Conservation (phyloP, 2,888 invertebrate genomes). For the Zele albiditarsus region DNA sequence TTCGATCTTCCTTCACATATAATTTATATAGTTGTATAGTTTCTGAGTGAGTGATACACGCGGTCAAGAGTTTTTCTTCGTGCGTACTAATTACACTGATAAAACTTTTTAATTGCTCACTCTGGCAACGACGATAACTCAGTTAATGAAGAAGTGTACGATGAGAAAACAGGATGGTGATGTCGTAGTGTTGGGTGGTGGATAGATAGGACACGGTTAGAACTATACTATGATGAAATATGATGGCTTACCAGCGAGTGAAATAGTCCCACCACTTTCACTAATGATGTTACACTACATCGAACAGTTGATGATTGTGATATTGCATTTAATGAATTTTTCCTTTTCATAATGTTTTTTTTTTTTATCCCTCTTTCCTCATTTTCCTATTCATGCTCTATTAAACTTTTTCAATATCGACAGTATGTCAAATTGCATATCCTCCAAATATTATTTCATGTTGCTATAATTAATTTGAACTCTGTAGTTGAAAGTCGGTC, state of each 20-base stretch:
- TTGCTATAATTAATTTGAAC: not conserved
- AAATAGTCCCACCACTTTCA: constrained; percentile 48
- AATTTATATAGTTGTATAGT: constrained; percentile 8
- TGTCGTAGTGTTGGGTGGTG: not conserved
- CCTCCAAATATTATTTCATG: not conserved
- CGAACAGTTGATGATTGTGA: constrained; percentile 33
- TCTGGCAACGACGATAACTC: constrained; percentile 32
- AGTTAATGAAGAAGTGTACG: constrained; percentile 20
- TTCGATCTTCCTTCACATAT: constrained; percentile 9
- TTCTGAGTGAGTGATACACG: not conserved
- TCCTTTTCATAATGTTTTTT: not conserved
- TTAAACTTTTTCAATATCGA: not conserved
- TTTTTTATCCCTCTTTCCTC: not conserved
- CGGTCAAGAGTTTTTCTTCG: constrained; percentile 26
- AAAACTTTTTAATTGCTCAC: constrained; percentile 47
- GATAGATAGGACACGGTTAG: too few relatives aligned
- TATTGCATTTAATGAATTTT: constrained; percentile 28
- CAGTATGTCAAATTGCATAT: not conserved
- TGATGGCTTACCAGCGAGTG: constrained; percentile 14
- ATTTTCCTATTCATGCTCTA: not conserved
- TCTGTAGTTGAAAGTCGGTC: not conserved
- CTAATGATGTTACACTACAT: constrained; percentile 59
- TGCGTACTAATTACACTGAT: constrained; percentile 42
- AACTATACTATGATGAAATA: not conserved
- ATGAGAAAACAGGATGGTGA: not conserved